A percentile compares a stretch with the other conserved stretches of the same genome.
These are phyloP conservation scores for Trichoplusia ni DNA, from an alignment of 1,140 invertebrate genomes.

Conservation along the genomic window DNA sequence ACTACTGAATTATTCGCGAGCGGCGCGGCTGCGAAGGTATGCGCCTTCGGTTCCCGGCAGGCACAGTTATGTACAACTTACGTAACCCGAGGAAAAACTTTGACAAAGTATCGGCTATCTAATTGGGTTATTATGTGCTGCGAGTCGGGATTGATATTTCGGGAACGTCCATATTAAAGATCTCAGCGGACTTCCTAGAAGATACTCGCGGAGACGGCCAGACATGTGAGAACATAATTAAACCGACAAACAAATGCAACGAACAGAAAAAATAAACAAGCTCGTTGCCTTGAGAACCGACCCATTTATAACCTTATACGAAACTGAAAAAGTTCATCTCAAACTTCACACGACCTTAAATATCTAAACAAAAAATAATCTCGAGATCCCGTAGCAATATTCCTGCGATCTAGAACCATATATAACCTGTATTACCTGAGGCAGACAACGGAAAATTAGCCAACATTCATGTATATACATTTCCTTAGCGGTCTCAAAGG, in stretches of 20 bases:
- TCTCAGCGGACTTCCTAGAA: background rate
- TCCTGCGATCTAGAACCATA: conserved; percentile 2
- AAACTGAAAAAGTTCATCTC: background rate
- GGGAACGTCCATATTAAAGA: conserved; percentile 10
- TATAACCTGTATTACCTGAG: conserved; percentile 17
- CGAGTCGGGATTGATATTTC: background rate
- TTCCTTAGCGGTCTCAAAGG: conserved; percentile 7
- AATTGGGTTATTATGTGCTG: conserved; percentile 33
- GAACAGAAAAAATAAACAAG: conserved; percentile 2
- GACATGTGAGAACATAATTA: too few relatives aligned
- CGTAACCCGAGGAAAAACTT: conserved; percentile 55
- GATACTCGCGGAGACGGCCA: background rate
- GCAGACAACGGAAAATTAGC: conserved; percentile 9
- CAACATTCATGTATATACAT: conserved; percentile 7
- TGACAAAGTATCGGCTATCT: conserved; percentile 26
- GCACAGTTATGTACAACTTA: conserved; percentile 76
- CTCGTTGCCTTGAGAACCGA: background rate
- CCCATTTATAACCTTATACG: conserved; percentile 4
- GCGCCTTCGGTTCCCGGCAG: conserved; percentile 60
- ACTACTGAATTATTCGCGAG: conserved; percentile 67
- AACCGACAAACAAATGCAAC: background rate
- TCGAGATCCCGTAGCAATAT: background rate
- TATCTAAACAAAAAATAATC: conserved; percentile 14
- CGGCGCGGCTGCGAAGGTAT: conserved; percentile 54
- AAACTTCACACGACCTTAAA: conserved; percentile 3